These are phyloP conservation scores for Syndactyla subalaris DNA, from an alignment of 2,797 vertebrate species.

Conservation along the genomic window DNA sequence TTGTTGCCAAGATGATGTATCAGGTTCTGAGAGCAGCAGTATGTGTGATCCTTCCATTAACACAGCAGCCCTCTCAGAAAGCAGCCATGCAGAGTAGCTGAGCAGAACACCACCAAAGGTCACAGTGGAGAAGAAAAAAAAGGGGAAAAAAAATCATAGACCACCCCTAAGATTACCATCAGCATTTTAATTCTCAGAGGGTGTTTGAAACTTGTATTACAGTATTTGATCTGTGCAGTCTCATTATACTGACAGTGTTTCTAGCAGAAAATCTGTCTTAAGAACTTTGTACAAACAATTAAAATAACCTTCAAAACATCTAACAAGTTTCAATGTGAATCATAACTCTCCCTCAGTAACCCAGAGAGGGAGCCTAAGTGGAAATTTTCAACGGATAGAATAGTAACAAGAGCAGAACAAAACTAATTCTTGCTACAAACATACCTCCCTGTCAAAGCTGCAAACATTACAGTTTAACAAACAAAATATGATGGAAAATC, in stretches of 20 bases:
- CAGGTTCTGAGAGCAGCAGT: constrained; percentile 71
- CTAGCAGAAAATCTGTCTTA: neutral
- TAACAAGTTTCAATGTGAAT: neutral
- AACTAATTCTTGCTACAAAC: neutral
- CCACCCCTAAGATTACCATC: neutral
- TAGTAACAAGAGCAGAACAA: neutral
- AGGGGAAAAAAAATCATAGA: neutral
- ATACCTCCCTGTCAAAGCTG: neutral
- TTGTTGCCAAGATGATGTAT: constrained; percentile 68
- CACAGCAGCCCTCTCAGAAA: neutral
- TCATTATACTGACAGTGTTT: neutral
- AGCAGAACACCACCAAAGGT: constrained; percentile 24
- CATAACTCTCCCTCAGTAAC: neutral
- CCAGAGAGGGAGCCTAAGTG: neutral
- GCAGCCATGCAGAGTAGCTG: constrained; percentile 30
- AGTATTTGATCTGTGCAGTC: neutral
- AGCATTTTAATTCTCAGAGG: constrained; percentile 37
- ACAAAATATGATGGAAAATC: neutral
- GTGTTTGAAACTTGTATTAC: neutral
- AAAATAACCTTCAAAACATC: neutral
- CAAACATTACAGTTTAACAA: neutral
- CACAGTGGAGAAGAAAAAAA: neutral
- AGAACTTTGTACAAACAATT: neutral
- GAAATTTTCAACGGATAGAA: neutral
- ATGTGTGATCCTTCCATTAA: constrained; percentile 48